Percentiles rank a stretch among this genome's conserved stretches.
Conservation (phyloP, 2,113 vertebrate species). For the Syrmaticus mikado region DNA sequence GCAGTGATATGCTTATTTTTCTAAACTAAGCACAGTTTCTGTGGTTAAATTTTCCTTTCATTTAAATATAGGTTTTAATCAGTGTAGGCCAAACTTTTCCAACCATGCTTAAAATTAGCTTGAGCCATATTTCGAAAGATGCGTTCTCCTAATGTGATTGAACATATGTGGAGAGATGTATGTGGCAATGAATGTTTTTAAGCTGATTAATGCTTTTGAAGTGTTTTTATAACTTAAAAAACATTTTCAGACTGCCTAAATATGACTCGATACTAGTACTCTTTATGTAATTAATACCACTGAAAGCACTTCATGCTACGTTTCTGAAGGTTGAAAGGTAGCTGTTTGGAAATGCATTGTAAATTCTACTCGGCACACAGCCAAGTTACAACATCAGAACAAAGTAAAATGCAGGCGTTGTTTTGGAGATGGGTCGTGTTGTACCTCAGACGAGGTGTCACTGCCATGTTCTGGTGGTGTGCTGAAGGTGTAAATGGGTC, state of each 20-base stretch:
- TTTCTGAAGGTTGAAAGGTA: constrained; percentile 32
- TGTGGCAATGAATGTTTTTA: background rate
- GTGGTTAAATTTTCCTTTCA: constrained; percentile 76
- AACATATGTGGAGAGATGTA: background rate
- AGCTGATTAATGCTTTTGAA: constrained; percentile 42
- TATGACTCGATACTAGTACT: background rate
- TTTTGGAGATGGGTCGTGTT: background rate
- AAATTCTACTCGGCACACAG: background rate
- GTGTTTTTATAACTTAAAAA: background rate
- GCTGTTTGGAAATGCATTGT: background rate
- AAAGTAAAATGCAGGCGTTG: background rate
- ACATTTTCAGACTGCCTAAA: background rate
- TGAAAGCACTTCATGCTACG: background rate
- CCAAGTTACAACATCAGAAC: background rate
- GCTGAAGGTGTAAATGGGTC: background rate
- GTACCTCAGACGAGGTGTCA: background rate
- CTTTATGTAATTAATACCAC: background rate
- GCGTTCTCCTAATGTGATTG: constrained; percentile 37
- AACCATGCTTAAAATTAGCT: constrained; percentile 70
- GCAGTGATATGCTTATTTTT: constrained; percentile 70
- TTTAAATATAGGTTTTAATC: constrained; percentile 78
- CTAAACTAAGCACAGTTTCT: constrained; percentile 74
- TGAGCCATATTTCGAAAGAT: constrained; percentile 50
- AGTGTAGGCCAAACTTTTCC: constrained; percentile 62
- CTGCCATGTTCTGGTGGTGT: background rate